Base-by-base conservation (phyloP, 2,888 invertebrate genomes). In the Orgyia antiqua region DNA sequence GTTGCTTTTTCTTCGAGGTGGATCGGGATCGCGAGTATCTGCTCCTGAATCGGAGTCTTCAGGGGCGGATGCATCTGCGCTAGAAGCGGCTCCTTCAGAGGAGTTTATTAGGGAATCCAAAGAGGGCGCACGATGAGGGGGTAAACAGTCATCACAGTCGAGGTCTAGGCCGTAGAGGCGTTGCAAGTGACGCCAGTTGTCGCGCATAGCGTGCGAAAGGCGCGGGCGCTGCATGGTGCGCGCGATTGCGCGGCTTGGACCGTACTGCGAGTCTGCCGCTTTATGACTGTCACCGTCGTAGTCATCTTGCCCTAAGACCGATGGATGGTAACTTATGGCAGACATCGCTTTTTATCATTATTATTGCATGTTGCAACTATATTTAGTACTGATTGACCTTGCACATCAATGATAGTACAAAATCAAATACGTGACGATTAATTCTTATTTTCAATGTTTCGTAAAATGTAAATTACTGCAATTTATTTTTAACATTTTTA, bases 91-190 rank as follows among this genome's bases (percentile, higher is more conserved):
- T 24, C 87, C 88, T 52, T 91, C 91, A 0, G 91, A 91, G 3
- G 91, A 89, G 71, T 91, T 91, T 37, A 91, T 91, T 15, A 92
- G 80, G 42, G 91, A 91, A 62, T 92, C 92, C 28, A 92, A 68
- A 2, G 91, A 91, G 26, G 90, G 88, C 2, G 90, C 87, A 31
- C 87, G 68, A 1, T 68, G 58, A 12, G 75, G 77, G 34, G 76
- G 74, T 15, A 67, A 51, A 48, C 51, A 68, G 31, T 77, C 76
- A 13, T 73, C 72, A 30, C 60, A 52, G 32, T 82, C 78, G 45
- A 75, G 61, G 38, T 87, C 86, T 45, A 87, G 69, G 41, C 87
- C 86, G 68, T 87, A 87, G 4, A 84, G 70, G 42, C 79, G 76
- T 55, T 87, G 87, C 41, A 87, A 68, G 36, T 86, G 80, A 42